Conservation (phyloP, 1,140 invertebrate species). For the Portunus trituberculatus region DNA sequence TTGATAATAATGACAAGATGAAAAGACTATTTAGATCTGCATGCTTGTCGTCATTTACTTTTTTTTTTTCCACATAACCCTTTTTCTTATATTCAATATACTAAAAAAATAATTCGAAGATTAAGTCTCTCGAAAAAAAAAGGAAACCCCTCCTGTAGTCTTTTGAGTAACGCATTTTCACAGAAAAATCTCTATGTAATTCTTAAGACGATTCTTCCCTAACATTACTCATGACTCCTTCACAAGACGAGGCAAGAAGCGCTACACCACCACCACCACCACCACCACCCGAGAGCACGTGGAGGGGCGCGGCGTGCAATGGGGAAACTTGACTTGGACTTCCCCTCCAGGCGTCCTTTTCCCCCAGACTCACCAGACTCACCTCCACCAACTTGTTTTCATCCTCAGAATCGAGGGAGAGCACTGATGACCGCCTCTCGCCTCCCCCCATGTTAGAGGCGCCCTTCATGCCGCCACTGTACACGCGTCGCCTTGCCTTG, state of each 20-base stretch:
- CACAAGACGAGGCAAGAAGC: not conserved
- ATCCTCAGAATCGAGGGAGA: constrained; percentile 68
- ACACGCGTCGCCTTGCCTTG: not conserved
- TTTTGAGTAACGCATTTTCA: no score
- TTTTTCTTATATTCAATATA: no score
- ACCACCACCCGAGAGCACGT: not conserved
- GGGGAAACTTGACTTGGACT: not conserved
- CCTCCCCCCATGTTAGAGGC: constrained; percentile 21
- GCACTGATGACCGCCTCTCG: constrained; percentile 60
- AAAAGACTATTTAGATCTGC: no score
- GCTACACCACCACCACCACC: not conserved
- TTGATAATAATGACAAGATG: no score
- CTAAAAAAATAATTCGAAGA: no score
- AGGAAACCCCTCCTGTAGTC: no score
- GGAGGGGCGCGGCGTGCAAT: not conserved
- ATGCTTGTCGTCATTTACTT: no score
- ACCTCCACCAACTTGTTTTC: constrained; percentile 73
- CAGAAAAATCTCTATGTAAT: no score
- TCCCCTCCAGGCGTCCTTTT: not conserved
- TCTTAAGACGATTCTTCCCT: no score
- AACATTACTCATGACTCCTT: not conserved
- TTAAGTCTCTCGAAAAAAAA: no score
- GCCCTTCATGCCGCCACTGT: constrained; percentile 39
- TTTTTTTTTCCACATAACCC: no score
- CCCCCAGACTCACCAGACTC: constrained; percentile 28